Evolutionary conservation across 2,888 invertebrate genomes (phyloP), one percentile per base, ranked within the genome.

Genomic region (Aethes cnicana): DNA sequence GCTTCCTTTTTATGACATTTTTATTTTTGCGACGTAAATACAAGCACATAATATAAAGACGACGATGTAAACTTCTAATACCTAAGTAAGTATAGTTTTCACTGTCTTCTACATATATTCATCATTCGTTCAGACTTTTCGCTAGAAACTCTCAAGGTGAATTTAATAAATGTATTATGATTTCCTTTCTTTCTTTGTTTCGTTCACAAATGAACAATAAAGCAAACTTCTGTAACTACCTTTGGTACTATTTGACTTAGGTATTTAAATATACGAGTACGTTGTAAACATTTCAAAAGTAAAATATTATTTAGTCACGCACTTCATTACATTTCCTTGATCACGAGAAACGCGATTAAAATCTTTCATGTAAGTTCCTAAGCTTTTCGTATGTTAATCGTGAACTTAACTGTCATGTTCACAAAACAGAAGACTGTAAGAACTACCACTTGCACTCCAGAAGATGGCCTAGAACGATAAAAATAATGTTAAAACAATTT

Each of bases 381-480:
- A 18, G 9, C 4, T n/a, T n/a, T 23, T 4, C 23, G 16, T 23
- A 5, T 7, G 21, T 4, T 28, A 12, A 12, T 23, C 7, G 3
- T 5, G 4, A 23, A 7, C 23, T 23, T n/a, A 28, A 28, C 28
- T 12, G 11, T 2, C n/a, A 28, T 7, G 28, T 28, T n/a, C n/a
- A n/a, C n/a, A 20, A 4, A 2, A 36, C 26, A 37, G 6, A 2
- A 28, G 23, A 17, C 33, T 20, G 35, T 5, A 48, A 43, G 25
- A 49, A 21, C 14, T 16, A 26, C 26, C 55, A 53, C 57, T 47
- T 54, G 57, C 61, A 64, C 62, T 52, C 35, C n/a, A n/a, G n/a
- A n/a, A n/a, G 72, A 73, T 75, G 74, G 70, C 77, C 75, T 74
- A 68, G 58, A 72, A 58, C 61, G 72, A 74, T 74, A 69, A 63